phyloP scores from a whole-genome alignment of 2,113 vertebrate genomes.

The Cephalopterus ornatus region DNA sequence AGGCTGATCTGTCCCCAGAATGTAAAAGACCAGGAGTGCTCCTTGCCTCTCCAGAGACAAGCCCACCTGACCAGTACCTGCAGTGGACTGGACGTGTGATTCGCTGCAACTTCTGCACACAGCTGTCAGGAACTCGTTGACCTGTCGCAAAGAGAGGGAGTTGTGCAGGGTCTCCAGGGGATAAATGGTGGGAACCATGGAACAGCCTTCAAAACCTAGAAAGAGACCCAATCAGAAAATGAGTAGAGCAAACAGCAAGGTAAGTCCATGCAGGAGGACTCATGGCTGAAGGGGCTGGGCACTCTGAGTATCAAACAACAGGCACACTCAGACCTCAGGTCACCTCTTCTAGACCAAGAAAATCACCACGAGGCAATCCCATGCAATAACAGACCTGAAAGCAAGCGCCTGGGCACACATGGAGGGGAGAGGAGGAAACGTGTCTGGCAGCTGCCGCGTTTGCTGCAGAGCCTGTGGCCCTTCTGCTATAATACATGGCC shows the following conservation, averaged over 20 bases:
- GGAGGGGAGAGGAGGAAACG: background rate
- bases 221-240: constrained; percentile 62
- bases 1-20: background rate
- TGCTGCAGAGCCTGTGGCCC: background rate
- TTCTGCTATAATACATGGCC: background rate
- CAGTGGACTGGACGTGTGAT: constrained; percentile 76
- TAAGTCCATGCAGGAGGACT: background rate
- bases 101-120: constrained; percentile 86
- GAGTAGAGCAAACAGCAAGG: background rate
- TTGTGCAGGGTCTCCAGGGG: constrained; percentile 98
- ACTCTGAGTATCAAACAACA: background rate
- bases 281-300: background rate
- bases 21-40: background rate
- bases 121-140: constrained; percentile 86
- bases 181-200: constrained; percentile 98
- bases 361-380: background rate
- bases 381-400: constrained; percentile 47
- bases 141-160: constrained; percentile 94
- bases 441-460: background rate
- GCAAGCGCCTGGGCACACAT: background rate
- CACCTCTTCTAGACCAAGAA: background rate
- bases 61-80: constrained; percentile 75
- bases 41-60: background rate
- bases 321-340: background rate
- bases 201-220: constrained; percentile 97